Evolutionary conservation across 1,140 invertebrate species (phyloP).

Genomic region (Triops longicaudatus): DNA sequence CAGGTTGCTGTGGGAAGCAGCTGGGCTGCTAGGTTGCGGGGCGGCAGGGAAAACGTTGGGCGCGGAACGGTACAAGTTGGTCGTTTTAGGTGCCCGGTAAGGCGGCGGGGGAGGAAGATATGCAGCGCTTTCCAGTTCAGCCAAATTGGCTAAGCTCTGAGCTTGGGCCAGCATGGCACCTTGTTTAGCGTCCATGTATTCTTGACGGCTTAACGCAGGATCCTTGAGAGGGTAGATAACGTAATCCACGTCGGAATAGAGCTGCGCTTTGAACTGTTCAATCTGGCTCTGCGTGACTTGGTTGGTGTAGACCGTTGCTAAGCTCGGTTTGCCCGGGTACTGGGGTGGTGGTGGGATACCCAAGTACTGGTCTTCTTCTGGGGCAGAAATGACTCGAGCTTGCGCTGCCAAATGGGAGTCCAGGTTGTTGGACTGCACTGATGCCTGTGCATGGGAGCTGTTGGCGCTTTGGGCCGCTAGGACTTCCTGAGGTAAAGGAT

Average conservation of each 20-base stretch:
- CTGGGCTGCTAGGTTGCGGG: constrained; percentile 17
- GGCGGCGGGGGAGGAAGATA: constrained; percentile 52
- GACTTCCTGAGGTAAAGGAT: constrained; percentile 28
- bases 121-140: constrained; percentile 38
- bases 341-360: constrained; percentile 42
- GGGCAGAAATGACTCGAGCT: constrained; percentile 17
- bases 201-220: constrained; percentile 75
- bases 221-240: constrained; percentile 82
- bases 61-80: constrained; percentile 64
- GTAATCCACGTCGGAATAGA: constrained; percentile 81
- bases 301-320: constrained; percentile 49
- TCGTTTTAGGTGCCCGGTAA: constrained; percentile 33
- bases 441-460: constrained; percentile 32
- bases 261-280: constrained; percentile 72
- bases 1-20: background rate
- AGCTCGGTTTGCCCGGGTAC: constrained; percentile 42
- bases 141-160: constrained; percentile 37
- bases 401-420: constrained; percentile 17
- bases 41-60: constrained; percentile 51
- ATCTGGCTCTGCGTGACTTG: constrained; percentile 66
- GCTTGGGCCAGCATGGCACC: constrained; percentile 43
- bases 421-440: constrained; percentile 36
- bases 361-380: constrained; percentile 25
- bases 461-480: constrained; percentile 3
- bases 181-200: constrained; percentile 77